Percentiles rank a stretch among this genome's conserved stretches.
phyloP scores from a whole-genome alignment of 30 jellyfish, hydroid and myxozoan species.

The Hydra vulgaris region DNA sequence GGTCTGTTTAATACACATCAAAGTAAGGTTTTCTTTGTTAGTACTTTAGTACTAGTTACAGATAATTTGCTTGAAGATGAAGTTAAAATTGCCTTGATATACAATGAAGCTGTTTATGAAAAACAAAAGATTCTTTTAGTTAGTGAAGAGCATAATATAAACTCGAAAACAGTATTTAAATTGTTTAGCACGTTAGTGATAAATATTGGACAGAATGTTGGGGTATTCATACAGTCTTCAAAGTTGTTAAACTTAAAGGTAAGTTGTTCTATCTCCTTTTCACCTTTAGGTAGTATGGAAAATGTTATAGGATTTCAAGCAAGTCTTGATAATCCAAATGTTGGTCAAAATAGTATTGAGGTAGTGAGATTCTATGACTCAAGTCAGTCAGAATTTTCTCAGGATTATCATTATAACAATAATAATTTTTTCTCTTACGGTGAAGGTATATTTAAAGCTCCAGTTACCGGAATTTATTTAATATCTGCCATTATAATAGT shows the following conservation, averaged over 20 bases:
- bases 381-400: neutral
- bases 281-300: neutral
- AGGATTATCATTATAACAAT: neutral
- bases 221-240: neutral
- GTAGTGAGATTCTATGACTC: neutral
- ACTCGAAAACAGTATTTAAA: neutral
- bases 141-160: neutral
- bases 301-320: neutral
- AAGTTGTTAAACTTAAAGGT: neutral
- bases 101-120: neutral
- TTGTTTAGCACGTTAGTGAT: neutral
- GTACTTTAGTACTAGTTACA: neutral
- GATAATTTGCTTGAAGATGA: neutral
- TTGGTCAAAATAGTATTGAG: neutral
- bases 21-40: neutral
- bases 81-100: neutral
- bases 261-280: conserved; percentile 1
- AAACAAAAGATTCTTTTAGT: neutral
- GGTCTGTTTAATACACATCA: neutral
- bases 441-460: neutral
- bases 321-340: neutral
- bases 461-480: neutral
- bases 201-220: neutral
- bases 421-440: neutral
- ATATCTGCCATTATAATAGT: neutral